Evolutionary conservation across 2,113 vertebrate genomes (phyloP), one percentile per base, ranked within the genome.

Genomic region (Gallinago jamesoni): DNA sequence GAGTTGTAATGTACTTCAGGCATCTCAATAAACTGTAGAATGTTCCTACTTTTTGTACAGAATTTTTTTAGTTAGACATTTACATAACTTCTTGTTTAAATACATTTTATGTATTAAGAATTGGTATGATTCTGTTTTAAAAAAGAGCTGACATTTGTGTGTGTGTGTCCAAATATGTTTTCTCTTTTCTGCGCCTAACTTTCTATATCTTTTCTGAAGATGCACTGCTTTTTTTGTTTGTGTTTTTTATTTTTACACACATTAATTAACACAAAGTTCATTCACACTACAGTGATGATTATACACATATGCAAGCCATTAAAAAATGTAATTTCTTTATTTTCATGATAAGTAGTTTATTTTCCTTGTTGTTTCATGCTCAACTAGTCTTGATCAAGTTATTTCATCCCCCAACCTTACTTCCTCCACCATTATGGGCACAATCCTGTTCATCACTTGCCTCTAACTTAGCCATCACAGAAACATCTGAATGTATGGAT

Each of bases 141-240:
- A 13, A 57, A n/a, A 55, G 18, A 53, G 6, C 4, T 84, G 13
- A 14, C 17, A 33, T 67, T 53, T 33, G 17, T 17, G 47, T 41
- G 6, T 1, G 5, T 55, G 1, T 30, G 4, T 6, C 2, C 10
- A 17, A 66, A 30, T 2, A 23, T 3, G 1, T 33, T 66, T n/a
- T 69, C 7, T 52, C 5, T 56, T 90, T 86, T 80, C 30, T 72
- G 5, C 5, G 33, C 3, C 11, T 73, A 55, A 37, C 1, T 53
- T 81, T 50, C 18, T 22, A 13, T 25, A 8, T 20, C 1, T 1
- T 67, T 56, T 53, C 25, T 60, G 7, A 64, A 5, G 21, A 53
- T 43, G 3, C 1, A 24, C 37, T 31, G 22, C 0, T 76, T 74
- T 68, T 48, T 27, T 6, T 23, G 3, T 88, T 75, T 47, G 56